Evolutionary conservation across 2,797 vertebrate genomes (phyloP).

Genomic region (Melanogrammus aeglefinus): DNA sequence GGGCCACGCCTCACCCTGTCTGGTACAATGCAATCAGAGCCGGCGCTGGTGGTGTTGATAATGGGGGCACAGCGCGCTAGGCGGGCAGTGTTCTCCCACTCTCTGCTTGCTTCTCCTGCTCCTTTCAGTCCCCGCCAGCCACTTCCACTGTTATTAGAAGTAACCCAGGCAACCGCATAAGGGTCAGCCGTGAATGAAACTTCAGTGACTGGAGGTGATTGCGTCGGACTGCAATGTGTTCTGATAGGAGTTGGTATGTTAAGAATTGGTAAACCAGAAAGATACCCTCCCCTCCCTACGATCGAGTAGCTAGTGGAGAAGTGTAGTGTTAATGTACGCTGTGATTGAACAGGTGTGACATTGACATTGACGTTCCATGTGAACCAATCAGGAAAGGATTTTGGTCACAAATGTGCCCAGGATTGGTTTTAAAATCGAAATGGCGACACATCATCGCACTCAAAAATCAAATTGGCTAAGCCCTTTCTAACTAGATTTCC

Average conservation of each 20-base stretch:
- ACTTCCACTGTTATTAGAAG: neutral
- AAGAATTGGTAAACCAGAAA: no score
- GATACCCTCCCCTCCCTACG: no score
- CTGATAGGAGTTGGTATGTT: neutral
- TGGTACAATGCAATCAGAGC: slow-evolving; percentile 14
- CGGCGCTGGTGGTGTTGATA: slow-evolving; percentile 17
- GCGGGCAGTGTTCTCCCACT: slow-evolving; percentile 7
- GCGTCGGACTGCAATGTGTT: slow-evolving; percentile 5
- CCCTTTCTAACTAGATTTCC: no score
- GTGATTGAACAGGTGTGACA: no score
- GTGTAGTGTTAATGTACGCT: no score
- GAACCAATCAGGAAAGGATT: no score
- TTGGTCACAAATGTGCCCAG: no score
- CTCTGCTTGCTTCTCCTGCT: neutral
- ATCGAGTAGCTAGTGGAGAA: no score
- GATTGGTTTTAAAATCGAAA: no score
- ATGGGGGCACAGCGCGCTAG: slow-evolving; percentile 20
- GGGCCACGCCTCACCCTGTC: neutral
- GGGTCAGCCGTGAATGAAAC: slow-evolving; percentile 8
- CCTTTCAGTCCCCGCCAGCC: neutral
- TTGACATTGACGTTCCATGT: no score
- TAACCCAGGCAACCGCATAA: neutral
- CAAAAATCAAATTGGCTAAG: no score
- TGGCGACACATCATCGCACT: no score
- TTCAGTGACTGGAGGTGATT: slow-evolving; percentile 8